phyloP scores from a whole-genome alignment of 2,797 vertebrate genomes.

The Scleropages formosus region DNA sequence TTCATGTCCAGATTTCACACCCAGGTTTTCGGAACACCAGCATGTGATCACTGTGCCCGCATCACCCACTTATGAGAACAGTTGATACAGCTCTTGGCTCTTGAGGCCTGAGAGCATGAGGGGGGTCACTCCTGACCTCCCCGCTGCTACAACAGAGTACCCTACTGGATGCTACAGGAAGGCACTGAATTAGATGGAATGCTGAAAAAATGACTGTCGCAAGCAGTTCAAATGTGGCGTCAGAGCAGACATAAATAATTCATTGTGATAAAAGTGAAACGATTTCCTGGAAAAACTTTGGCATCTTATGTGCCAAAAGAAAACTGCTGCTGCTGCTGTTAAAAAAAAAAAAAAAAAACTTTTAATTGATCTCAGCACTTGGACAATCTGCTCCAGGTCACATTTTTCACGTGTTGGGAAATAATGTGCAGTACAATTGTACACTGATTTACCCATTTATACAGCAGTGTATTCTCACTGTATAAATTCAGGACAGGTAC shows the following conservation, averaged over 20 bases:
- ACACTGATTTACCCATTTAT: too few relatives aligned
- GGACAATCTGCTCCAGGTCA: background rate
- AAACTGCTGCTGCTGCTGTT: background rate
- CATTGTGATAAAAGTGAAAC: background rate
- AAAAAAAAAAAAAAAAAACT: background rate
- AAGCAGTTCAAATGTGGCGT: background rate
- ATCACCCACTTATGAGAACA: background rate
- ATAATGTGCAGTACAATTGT: too few relatives aligned
- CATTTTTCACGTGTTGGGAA: background rate
- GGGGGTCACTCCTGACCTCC: too few relatives aligned
- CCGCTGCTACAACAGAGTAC: background rate
- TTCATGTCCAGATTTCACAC: background rate
- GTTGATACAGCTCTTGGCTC: background rate
- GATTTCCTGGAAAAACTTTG: background rate
- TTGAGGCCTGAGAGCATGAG: background rate
- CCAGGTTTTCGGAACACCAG: background rate
- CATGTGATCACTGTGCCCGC: constrained; percentile 18
- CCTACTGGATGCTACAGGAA: background rate
- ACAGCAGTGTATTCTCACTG: too few relatives aligned
- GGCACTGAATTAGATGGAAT: too few relatives aligned
- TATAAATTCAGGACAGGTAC: too few relatives aligned
- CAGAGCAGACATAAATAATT: background rate
- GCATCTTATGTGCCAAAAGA: background rate
- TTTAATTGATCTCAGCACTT: background rate
- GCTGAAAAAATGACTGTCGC: too few relatives aligned